These are phyloP conservation scores for Girardia tigrina DNA, from an alignment of 2,888 invertebrate genomes.

Conservation along the genomic window DNA sequence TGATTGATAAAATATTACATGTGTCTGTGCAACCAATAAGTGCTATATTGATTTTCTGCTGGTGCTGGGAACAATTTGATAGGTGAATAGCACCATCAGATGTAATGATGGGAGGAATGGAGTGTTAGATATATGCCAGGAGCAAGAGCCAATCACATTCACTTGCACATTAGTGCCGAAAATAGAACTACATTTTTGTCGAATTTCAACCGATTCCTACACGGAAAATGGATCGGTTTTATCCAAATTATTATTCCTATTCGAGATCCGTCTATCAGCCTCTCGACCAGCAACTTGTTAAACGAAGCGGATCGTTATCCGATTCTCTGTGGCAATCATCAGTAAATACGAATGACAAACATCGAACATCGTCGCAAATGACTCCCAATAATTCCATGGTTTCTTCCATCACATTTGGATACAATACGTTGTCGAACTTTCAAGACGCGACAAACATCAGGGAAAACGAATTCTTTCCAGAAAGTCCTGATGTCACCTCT, in stretches of 20 bases:
- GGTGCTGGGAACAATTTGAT: not conserved
- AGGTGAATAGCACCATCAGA: not conserved
- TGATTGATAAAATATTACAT: too few relatives aligned
- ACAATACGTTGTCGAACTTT: not conserved
- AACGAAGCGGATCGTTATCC: not conserved
- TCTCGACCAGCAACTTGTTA: not conserved
- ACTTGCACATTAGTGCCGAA: not conserved
- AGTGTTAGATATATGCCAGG: not conserved
- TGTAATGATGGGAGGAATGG: not conserved
- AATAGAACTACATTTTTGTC: not conserved
- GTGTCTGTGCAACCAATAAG: too few relatives aligned
- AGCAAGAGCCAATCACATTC: not conserved
- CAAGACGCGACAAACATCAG: not conserved
- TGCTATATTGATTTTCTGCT: not conserved
- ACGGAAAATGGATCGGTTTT: not conserved
- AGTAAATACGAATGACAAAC: not conserved
- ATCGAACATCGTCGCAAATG: not conserved
- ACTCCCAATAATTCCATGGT: not conserved
- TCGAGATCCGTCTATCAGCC: not conserved
- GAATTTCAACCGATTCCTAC: not conserved
- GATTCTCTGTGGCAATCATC: slow-evolving; percentile 17
- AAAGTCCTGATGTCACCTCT: not conserved
- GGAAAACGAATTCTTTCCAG: not conserved
- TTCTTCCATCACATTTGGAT: not conserved
- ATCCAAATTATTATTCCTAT: slow-evolving; percentile 14